Evolutionary conservation across 1,140 invertebrate genomes (phyloP), one percentile per base, ranked within the genome.

Genomic region (Cotesia typhae): DNA sequence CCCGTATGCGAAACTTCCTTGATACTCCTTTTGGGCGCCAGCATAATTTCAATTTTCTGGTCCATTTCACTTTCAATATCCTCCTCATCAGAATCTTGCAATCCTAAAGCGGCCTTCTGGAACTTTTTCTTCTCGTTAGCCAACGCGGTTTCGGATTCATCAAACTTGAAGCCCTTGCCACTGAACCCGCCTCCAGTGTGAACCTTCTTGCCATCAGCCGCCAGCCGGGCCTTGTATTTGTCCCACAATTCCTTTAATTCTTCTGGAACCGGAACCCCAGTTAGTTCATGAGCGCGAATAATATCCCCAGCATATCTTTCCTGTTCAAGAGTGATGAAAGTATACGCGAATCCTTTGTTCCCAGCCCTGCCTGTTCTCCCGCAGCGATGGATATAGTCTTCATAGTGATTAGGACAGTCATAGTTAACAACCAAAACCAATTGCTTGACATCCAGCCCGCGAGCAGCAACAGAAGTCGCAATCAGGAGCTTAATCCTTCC

Each of bases 351-450:
- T 17, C 98, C 98, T 85, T 98, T 98, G 81, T 99, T 99, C 3
- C 98, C 98, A 28, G 98, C 98, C 61, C 98, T 88, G 1, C 94
- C 94, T 0, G 94, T 96, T 61, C 94, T 90, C 53, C 98, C 98
- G 87, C 97, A 99, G 79, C 98, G 87, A 85, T 99, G 98, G 7
- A 99, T 98, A 86, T 99, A 99, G 87, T 99, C 98, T 88, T 99
- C 98, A 83, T 99, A 99, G 87, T 99, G 98, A 89, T 99, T 99
- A 0, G 98, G 98, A 83, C 97, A 99, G 87, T 99, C 98, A 85
- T 99, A 99, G 87, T 99, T 99, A 0, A 99, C 93, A 1, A 99
- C 98, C 1, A 99, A 87, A 76, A 99, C 98, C 3, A 99, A 90
- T 79, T 99, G 96, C 83, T 99, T 99, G 0, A 99, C 98, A 87